phyloP scores from a whole-genome alignment of 1,140 invertebrate species.

The Eriocheir sinensis region DNA sequence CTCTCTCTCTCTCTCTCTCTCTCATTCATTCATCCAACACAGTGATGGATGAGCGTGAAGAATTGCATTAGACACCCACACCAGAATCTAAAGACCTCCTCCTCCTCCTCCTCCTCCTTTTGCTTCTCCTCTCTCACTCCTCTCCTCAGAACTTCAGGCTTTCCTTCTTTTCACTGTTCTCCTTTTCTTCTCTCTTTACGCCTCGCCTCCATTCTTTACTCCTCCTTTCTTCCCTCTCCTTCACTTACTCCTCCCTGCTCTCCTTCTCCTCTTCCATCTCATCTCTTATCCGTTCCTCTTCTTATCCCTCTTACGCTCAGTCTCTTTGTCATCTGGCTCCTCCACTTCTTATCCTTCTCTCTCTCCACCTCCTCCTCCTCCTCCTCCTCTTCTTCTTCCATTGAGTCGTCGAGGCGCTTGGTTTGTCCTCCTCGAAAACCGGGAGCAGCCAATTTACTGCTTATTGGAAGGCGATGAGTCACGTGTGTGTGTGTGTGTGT shows the following conservation, averaged over 20 bases:
- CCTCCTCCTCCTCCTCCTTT: background rate
- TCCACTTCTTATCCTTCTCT: background rate
- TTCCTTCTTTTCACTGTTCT: background rate
- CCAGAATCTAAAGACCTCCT: background rate
- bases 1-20: conserved; percentile 69
- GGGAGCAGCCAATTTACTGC: background rate
- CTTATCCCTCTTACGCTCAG: background rate
- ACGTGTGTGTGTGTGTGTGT: background rate
- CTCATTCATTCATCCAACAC: background rate
- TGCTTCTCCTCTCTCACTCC: background rate
- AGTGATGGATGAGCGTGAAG: background rate
- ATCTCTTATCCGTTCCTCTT: too few species aligned
- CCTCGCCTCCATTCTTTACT: background rate
- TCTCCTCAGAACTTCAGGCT: too few species aligned
- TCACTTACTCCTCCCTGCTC: too few species aligned
- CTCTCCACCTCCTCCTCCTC: background rate
- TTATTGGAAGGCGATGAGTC: background rate
- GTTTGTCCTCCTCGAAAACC: background rate
- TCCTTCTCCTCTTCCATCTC: too few species aligned
- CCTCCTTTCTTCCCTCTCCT: background rate
- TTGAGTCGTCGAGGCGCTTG: background rate
- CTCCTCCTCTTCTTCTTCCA: background rate
- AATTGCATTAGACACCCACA: background rate
- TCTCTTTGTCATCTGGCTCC: background rate
- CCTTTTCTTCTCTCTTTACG: background rate